Evolutionary conservation across 2,113 vertebrate genomes (phyloP), one percentile per base, ranked within the genome.

Genomic region (Dicentrarchus labrax): DNA sequence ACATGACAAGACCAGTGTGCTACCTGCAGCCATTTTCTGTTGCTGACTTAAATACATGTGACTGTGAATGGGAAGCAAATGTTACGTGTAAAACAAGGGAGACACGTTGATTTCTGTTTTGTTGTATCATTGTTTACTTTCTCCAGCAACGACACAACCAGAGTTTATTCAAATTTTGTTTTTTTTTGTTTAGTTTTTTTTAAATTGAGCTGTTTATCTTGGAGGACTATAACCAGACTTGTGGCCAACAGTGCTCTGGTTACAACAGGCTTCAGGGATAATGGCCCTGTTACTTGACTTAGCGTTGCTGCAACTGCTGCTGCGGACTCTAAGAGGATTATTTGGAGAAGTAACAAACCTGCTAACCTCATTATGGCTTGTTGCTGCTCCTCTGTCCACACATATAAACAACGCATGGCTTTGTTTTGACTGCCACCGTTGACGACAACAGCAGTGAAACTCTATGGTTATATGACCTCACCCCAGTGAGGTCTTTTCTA

Each of bases 271-370:
- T 90, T 80, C 80, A 19, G 69, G 79, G 79, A 81, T 89, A 91
- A 88, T 56, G 81, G 88, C 64, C 54, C 74, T 68, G 87, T 78
- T 91, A 53, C 85, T 81, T 87, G 86, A 88, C 84, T 87, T 83
- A 88, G 78, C 74, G 10, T 61, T 82, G 81, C 79, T 72, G 70
- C 76, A 60, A 82, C 47, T 81, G 85, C 83, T 88, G 87, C 87
- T 81, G 82, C 65, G 5, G 41, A 69, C 82, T 84, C 43, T 93
- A 95, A 95, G 92, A 92, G 89, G 94, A 93, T 95, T 95, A 95
- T 47, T 21, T 53, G 76, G 57, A 70, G 77, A 84, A 87, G 89
- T 83, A 86, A 77, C 76, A 93, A 93, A 87, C 90, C 71, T 78
- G 83, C 76, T 86, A 89, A 93, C 87, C 86, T 86, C 80, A 88